Evolutionary conservation across 2,797 vertebrate species (phyloP).

Genomic region (Alexandromys oeconomus): DNA sequence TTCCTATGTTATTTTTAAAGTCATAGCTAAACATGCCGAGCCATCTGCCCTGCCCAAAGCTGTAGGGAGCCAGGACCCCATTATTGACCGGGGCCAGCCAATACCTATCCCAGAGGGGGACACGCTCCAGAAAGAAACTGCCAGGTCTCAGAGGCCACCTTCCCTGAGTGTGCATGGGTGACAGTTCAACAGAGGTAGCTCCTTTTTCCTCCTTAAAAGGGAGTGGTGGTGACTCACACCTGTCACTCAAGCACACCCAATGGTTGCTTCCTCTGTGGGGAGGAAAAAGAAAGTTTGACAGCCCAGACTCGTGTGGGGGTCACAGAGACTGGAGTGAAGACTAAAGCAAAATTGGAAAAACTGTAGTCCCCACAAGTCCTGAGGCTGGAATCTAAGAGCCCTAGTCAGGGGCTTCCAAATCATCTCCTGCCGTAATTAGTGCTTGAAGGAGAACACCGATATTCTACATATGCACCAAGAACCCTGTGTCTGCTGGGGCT

Average conservation of each 20-base stretch:
- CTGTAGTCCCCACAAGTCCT: background rate
- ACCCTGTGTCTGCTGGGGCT: background rate
- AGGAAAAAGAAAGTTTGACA: background rate
- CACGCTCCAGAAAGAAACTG: background rate
- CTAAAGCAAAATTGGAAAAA: background rate
- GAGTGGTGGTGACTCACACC: constrained; percentile 58
- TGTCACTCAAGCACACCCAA: background rate
- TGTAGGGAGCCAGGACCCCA: background rate
- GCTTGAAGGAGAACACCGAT: no score
- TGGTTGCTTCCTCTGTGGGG: background rate
- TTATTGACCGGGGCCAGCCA: background rate
- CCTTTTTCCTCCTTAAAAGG: constrained; percentile 66
- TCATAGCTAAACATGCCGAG: constrained; percentile 38
- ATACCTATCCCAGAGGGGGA: background rate
- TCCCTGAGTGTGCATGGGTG: background rate
- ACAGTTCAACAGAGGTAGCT: constrained; percentile 32
- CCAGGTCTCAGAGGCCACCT: background rate
- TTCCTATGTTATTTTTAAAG: constrained; percentile 62
- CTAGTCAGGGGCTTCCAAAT: background rate
- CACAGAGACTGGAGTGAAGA: background rate
- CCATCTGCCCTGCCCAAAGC: background rate
- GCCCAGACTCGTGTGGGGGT: background rate
- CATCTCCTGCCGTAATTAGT: no score
- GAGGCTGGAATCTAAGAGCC: background rate
- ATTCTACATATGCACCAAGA: background rate